These are phyloP conservation scores for Pocota personata DNA, from an alignment of 2,888 invertebrate species.

Conservation along the genomic window DNA sequence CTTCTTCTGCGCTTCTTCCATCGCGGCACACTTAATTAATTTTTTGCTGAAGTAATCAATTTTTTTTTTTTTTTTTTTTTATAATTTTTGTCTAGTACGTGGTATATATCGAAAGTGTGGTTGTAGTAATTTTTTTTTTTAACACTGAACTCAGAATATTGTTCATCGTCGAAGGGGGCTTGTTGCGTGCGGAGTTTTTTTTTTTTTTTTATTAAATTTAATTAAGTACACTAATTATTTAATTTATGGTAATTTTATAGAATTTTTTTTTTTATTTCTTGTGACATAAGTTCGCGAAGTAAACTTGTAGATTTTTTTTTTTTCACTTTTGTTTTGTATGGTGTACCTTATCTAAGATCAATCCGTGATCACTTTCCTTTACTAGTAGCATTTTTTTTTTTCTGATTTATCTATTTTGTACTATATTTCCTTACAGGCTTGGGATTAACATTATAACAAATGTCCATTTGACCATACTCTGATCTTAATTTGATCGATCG, in stretches of 20 bases:
- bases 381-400: constrained; percentile 11
- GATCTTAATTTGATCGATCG: constrained; percentile 68
- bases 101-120: constrained; percentile 35
- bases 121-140: constrained; percentile 9
- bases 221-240: background rate
- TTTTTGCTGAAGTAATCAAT: constrained; percentile 31
- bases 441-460: constrained; percentile 39
- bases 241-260: constrained; percentile 12
- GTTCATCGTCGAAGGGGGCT: constrained; percentile 13
- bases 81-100: constrained; percentile 15
- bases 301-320: background rate
- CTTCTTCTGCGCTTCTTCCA: constrained; percentile 64
- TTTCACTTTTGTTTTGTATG: background rate
- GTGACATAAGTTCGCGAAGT: constrained; percentile 35
- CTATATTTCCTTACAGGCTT: constrained; percentile 58
- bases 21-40: constrained; percentile 54
- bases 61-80: background rate
- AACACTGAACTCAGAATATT: constrained; percentile 20
- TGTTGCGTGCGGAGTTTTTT: constrained; percentile 24
- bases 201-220: constrained; percentile 1
- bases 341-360: background rate
- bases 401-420: constrained; percentile 10
- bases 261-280: constrained; percentile 20
- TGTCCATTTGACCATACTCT: constrained; percentile 57
- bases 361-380: constrained; percentile 30